Evolutionary conservation across 2,113 vertebrate species (phyloP).

Genomic region (Muntiacus muntjak): DNA sequence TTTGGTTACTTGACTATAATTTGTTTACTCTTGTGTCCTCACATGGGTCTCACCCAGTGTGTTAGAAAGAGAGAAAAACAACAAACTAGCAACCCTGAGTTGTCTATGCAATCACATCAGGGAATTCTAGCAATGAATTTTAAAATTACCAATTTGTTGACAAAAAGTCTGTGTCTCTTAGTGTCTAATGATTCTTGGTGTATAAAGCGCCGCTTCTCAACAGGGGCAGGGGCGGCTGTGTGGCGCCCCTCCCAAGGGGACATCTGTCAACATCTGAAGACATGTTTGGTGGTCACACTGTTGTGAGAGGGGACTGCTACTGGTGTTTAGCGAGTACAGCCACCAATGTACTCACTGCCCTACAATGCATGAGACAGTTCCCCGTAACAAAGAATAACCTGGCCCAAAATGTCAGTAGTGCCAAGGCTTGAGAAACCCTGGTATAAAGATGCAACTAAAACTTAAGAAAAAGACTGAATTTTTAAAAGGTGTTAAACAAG

Average conservation of each 20-base stretch:
- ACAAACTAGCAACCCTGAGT: neutral
- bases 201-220: neutral
- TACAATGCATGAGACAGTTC: neutral
- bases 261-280: neutral
- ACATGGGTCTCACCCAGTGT: neutral
- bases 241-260: fast-evolving
- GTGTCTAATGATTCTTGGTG: neutral
- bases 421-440: neutral
- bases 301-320: too few relatives aligned
- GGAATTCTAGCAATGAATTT: neutral
- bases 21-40: neutral
- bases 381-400: neutral
- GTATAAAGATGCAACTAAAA: neutral
- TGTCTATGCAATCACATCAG: neutral
- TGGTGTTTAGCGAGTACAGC: neutral
- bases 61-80: neutral
- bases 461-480: neutral
- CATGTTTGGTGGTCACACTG: neutral
- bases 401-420: neutral
- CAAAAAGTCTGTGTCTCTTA: neutral
- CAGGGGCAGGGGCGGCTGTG: fast-evolving
- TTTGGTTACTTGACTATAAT: neutral
- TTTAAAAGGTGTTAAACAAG: neutral
- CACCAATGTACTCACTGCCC: too few relatives aligned
- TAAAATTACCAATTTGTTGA: neutral